Evolutionary conservation across 1,140 invertebrate species (phyloP), one percentile per base, ranked within the genome.

Genomic region (Maconellicoccus hirsutus): DNA sequence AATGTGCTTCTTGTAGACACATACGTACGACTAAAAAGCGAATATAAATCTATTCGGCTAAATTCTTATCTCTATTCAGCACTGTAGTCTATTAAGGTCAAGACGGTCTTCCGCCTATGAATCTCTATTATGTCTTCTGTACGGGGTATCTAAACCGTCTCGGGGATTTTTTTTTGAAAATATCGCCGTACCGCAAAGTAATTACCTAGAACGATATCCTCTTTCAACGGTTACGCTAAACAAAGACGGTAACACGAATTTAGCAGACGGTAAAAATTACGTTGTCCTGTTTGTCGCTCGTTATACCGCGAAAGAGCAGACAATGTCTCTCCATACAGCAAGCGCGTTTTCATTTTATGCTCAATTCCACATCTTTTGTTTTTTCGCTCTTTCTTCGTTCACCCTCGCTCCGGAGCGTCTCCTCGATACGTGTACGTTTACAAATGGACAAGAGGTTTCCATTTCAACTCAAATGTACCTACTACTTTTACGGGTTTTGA

Each of bases 191-290:
- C 61, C 61, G 61, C 61, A 23, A 66, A 66, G 61, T 66, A 66
- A 66, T 66, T 66, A 66, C 61, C 61, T 66, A 66, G 61, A 66
- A 66, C 61, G 61, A 26, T 66, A 66, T 66, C 61, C 61, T 66
- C 61, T 66, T 66, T 66, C 61, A 66, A 66, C 61, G 25, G 61
- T 26, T 66, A 66, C 61, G 25, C 61, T 66, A 66, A 66, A 66
- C 61, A 66, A 66, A 23, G 61, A 22, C 19, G 61, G 6, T 66
- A 66, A 66, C 25, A 66, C 61, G 25, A 66, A 66, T 66, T 66
- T 66, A 66, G 61, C 61, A 66, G 61, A 66, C 61, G 61, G 61
- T 66, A 66, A 66, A 66, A 66, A 66, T 66, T 66, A 66, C 61
- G 61, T 66, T 26, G 61, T 66, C 61, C 25, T 26, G 61, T 66